Percentiles rank a stretch among this genome's conserved stretches.
Evolutionary conservation across 2,113 vertebrate genomes (phyloP).

Genomic region (Melanostigma gelatinosum): DNA sequence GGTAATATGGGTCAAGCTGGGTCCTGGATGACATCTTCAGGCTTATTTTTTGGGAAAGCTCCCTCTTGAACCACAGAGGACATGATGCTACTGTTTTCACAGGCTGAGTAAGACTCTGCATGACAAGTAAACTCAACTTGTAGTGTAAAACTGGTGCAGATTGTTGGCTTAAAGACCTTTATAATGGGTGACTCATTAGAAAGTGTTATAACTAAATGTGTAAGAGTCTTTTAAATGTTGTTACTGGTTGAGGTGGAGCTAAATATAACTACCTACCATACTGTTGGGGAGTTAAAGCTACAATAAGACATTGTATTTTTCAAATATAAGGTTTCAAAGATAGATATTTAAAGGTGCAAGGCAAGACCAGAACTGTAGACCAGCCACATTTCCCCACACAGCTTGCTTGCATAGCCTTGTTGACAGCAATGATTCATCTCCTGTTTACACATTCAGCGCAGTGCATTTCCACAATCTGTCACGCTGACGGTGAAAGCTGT

Average conservation of each 20-base stretch:
- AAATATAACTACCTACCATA: background rate
- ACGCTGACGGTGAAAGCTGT: slow-evolving; percentile 50
- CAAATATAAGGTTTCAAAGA: slow-evolving; percentile 10
- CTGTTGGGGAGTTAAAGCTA: background rate
- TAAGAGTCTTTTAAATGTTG: background rate
- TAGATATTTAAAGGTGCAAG: slow-evolving; percentile 24
- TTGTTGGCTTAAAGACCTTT: background rate
- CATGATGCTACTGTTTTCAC: background rate
- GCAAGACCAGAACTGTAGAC: slow-evolving; percentile 7
- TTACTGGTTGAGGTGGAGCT: background rate
- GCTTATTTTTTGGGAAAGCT: background rate
- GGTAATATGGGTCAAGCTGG: background rate
- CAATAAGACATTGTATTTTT: background rate
- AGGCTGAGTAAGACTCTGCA: background rate
- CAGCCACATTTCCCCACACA: slow-evolving; percentile 18
- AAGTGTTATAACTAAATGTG: background rate
- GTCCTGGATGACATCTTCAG: background rate
- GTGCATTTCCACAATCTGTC: slow-evolving; percentile 69
- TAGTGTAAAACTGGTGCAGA: background rate
- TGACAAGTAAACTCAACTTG: background rate
- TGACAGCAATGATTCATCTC: slow-evolving; percentile 68
- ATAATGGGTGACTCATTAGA: background rate
- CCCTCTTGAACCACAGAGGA: background rate
- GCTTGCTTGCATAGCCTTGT: slow-evolving; percentile 32
- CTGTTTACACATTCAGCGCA: slow-evolving; percentile 58